phyloP scores from a whole-genome alignment of 2,797 vertebrate genomes.

The Sebastolobus altivelis region DNA sequence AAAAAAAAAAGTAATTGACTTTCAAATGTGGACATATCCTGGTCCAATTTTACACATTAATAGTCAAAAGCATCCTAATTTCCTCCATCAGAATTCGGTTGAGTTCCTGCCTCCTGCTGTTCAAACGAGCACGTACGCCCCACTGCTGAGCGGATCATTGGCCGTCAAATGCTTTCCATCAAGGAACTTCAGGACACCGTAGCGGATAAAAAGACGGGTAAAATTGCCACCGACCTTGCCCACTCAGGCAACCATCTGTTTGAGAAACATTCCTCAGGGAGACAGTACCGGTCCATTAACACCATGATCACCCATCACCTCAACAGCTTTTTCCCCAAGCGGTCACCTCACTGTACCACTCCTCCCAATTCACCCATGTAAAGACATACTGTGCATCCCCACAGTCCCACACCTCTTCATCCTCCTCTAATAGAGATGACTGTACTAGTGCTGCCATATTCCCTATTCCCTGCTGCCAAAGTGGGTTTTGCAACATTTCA shows the following conservation, averaged over 20 bases:
- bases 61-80: conserved; percentile 34
- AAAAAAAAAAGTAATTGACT: conserved; percentile 3
- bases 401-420: conserved; percentile 29
- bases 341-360: conserved; percentile 59
- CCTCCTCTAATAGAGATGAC: conserved; percentile 34
- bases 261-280: conserved; percentile 68
- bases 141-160: conserved; percentile 67
- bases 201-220: conserved; percentile 46
- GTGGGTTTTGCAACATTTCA: conserved; percentile 18
- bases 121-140: conserved; percentile 50
- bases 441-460: conserved; percentile 28
- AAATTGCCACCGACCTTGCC: conserved; percentile 65
- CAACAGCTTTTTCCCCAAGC: conserved; percentile 55
- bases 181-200: conserved; percentile 60
- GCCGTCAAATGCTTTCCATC: conserved; percentile 65
- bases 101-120: conserved; percentile 42
- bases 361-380: conserved; percentile 30
- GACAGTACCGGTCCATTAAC: conserved; percentile 69
- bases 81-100: conserved; percentile 37
- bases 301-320: conserved; percentile 71
- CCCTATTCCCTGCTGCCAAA: background rate
- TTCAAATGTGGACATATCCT: conserved; percentile 30
- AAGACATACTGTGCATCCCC: conserved; percentile 29
- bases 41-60: conserved; percentile 44
- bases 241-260: conserved; percentile 70